Evolutionary conservation across 2,113 vertebrate species (phyloP), one percentile per base, ranked within the genome.

Genomic region (Heterochromis multidens): DNA sequence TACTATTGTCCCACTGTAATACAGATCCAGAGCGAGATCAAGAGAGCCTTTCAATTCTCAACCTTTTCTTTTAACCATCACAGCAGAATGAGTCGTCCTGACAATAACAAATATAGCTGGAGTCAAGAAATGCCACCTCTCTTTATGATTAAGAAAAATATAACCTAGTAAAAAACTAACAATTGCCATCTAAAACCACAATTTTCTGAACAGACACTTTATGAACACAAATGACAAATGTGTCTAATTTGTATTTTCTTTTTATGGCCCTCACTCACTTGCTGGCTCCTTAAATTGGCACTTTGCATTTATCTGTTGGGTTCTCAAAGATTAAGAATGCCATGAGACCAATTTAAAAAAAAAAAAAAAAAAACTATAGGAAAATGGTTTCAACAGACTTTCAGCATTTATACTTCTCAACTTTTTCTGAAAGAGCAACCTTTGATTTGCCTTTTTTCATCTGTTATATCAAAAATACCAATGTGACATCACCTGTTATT

Each of bases 321-420:
- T n/a, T n/a, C n/a, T n/a, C n/a, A 65, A 65, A 65, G 35, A 65
- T 65, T 65, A 16, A 23, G 0, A 65, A 14, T 23, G 31, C 5
- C 31, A 31, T 1, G 23, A 67, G n/a, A 40, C 33, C 9, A 25
- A 40, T 67, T 67, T n/a, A 67, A 43, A 43, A n/a, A n/a, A n/a
- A n/a, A n/a, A n/a, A n/a, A n/a, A n/a, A n/a, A n/a, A n/a, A n/a
- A 43, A 16, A 40, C n/a, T 65, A 35, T 12, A 65, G 62, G 23
- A 1, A 65, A 65, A 40, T 0, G 0, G 62, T 25, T 37, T 40
- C 12, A 65, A 33, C 37, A 65, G 40, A 5, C 37, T 4, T 0
- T 65, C 1, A 23, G 6, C 62, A 63, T 63, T 37, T 63, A n/a
- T 11, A 37, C 1, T 65, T 19, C 33, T 40, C 21, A 14, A 65